phyloP scores from a whole-genome alignment of 2,888 invertebrate species.

The Tipula vernalis region DNA sequence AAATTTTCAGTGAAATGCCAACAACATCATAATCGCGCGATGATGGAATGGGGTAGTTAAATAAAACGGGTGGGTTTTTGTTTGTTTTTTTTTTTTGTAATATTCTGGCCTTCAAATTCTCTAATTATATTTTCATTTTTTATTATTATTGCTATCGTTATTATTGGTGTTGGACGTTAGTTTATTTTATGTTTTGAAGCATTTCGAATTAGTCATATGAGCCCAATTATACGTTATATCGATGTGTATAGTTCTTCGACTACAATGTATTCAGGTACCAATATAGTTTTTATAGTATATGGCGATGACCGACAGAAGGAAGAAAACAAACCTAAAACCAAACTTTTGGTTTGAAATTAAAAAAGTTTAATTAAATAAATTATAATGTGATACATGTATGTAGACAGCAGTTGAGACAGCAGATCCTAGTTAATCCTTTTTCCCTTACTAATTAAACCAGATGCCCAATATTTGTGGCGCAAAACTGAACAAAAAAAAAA shows the following conservation, averaged over 20 bases:
- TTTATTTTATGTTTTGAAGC: neutral
- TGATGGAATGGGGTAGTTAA: neutral
- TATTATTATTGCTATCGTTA: conserved; percentile 4
- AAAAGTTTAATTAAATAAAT: neutral
- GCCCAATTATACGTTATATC: neutral
- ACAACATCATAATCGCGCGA: neutral
- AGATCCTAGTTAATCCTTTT: neutral
- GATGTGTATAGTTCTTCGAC: neutral
- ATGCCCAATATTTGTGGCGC: neutral
- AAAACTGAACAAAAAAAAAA: neutral
- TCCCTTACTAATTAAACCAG: neutral
- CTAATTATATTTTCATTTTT: neutral
- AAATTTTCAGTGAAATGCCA: neutral
- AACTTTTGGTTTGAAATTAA: neutral
- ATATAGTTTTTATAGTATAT: neutral
- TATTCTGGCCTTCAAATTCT: neutral
- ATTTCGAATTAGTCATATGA: neutral
- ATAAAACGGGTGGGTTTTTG: neutral
- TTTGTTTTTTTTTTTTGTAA: neutral
- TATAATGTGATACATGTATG: neutral
- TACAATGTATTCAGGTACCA: too few species aligned
- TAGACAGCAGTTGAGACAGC: neutral
- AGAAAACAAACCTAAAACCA: neutral
- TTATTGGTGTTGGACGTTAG: neutral
- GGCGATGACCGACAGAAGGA: neutral